Evolutionary conservation across 2,888 invertebrate genomes (phyloP).

Genomic region (Clitarchus hookeri): DNA sequence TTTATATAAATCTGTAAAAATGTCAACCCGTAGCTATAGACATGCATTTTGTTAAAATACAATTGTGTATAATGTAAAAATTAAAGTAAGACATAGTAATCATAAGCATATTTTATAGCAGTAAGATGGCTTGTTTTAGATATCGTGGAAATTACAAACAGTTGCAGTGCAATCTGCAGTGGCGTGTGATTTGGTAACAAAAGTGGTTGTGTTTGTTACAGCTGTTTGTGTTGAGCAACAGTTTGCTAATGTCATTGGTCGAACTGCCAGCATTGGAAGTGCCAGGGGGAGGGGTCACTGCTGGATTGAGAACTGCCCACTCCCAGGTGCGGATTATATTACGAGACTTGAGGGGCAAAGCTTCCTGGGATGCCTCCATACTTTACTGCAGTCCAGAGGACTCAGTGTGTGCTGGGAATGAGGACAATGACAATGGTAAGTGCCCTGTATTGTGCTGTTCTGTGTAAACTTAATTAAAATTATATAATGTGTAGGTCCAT

Average conservation of each 20-base stretch:
- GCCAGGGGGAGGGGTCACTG: constrained; percentile 76
- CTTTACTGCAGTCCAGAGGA: constrained; percentile 74
- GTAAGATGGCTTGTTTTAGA: not conserved
- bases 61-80: no score
- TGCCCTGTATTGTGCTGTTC: no score
- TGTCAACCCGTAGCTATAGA: no score
- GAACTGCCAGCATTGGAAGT: constrained; percentile 85
- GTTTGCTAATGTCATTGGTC: constrained; percentile 83
- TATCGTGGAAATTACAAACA: not conserved
- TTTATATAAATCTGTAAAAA: no score
- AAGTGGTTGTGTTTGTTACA: constrained; percentile 56
- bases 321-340: constrained; percentile 85
- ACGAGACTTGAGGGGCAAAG: constrained; percentile 90
- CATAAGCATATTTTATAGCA: no score
- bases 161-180: not conserved
- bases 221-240: constrained; percentile 82
- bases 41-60: no score
- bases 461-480: no score
- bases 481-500: no score
- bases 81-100: no score
- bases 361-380: constrained; percentile 94
- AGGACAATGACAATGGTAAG: constrained; percentile 26
- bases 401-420: constrained; percentile 21
- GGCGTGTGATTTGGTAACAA: not conserved
- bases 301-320: constrained; percentile 77